These are phyloP conservation scores for Uloborus plumipes DNA, from an alignment of 2,888 invertebrate species.

Conservation along the genomic window DNA sequence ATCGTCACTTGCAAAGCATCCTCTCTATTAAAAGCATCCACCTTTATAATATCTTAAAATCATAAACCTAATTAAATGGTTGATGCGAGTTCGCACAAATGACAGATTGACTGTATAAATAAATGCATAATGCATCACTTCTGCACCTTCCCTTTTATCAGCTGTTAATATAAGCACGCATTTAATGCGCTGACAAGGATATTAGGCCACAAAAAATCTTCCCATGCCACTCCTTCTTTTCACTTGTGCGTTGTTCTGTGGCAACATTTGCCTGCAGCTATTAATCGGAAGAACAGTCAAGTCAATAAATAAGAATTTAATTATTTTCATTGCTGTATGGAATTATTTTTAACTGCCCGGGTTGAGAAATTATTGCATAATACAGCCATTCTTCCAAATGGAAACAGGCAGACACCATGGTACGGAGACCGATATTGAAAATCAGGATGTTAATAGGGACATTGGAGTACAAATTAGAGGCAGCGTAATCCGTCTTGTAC, in stretches of 20 bases:
- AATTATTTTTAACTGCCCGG: conserved; percentile 18
- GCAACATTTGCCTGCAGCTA: conserved; percentile 26
- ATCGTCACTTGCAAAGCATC: too few relatives aligned
- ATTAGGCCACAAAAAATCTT: conserved; percentile 28
- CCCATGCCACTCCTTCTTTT: background rate
- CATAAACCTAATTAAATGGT: background rate
- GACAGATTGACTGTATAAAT: background rate
- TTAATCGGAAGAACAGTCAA: conserved; percentile 17
- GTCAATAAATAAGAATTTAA: conserved; percentile 33
- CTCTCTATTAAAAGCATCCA: too few relatives aligned
- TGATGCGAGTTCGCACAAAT: background rate
- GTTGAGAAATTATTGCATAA: conserved; percentile 4
- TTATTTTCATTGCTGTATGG: conserved; percentile 31
- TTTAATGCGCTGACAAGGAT: conserved; percentile 5
- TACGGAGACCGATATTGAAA: background rate
- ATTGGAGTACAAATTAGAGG: background rate
- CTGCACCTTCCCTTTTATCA: conserved; percentile 13
- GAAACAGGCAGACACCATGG: background rate
- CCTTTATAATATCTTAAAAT: too few relatives aligned
- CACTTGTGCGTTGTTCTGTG: background rate
- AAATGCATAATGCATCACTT: conserved; percentile 34
- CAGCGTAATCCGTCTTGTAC: conserved; percentile 9
- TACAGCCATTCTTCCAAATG: background rate
- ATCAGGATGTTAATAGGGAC: background rate
- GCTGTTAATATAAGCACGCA: conserved; percentile 17